Conservation (phyloP, 1,140 invertebrate species). For the Thaumetopoea pityocampa region DNA sequence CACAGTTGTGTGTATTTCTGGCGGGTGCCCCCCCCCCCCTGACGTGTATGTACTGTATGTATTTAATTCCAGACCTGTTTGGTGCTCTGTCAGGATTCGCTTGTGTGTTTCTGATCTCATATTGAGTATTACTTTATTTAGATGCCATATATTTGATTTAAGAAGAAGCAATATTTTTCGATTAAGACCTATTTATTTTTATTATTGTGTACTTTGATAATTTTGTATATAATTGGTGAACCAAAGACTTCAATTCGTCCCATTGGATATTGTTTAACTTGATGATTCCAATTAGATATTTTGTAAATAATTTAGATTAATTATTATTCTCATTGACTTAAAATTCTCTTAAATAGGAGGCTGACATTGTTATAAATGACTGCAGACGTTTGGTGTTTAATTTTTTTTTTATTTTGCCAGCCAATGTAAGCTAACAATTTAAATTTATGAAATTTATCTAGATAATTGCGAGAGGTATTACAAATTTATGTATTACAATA, state of each 20-base stretch:
- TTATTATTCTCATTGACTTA: constrained; percentile 31
- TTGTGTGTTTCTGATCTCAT: constrained; percentile 70
- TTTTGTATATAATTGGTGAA: constrained; percentile 67
- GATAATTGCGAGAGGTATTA: no score
- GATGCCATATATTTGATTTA: constrained; percentile 65
- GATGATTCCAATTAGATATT: constrained; percentile 21
- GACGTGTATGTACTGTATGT: not conserved
- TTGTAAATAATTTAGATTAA: constrained; percentile 28
- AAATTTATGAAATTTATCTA: constrained; percentile 7
- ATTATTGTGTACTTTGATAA: constrained; percentile 31
- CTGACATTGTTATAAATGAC: constrained; percentile 30
- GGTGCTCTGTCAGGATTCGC: constrained; percentile 50
- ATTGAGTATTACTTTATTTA: constrained; percentile 71
- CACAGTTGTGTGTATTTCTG: not conserved
- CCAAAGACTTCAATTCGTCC: constrained; percentile 62
- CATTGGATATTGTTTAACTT: constrained; percentile 47
- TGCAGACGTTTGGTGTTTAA: constrained; percentile 40
- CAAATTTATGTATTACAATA: no score
- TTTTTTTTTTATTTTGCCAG: constrained; percentile 18
- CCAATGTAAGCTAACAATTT: constrained; percentile 14
- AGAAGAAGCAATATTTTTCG: constrained; percentile 51
- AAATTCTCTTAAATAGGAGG: constrained; percentile 33
- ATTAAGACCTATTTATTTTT: constrained; percentile 53
- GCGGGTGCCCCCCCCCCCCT: not conserved
- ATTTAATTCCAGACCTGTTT: constrained; percentile 19